Evolutionary conservation across 2,888 invertebrate species (phyloP).

Genomic region (Geophilus truncorum): DNA sequence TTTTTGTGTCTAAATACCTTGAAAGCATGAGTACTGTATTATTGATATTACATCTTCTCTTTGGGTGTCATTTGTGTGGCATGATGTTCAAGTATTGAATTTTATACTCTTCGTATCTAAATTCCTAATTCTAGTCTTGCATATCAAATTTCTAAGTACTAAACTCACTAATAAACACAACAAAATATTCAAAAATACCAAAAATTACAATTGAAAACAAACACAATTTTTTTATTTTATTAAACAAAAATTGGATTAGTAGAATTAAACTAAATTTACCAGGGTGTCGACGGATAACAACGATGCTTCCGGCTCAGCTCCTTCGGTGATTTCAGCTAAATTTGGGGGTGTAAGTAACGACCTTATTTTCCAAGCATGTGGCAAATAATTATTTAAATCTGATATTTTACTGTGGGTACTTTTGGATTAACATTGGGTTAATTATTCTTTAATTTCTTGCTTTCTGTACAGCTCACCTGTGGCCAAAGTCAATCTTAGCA

Average conservation of each 20-base stretch:
- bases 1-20: not conserved
- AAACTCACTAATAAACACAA: not conserved
- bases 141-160: not conserved
- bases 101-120: not conserved
- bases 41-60: not conserved
- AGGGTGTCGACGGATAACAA: not conserved
- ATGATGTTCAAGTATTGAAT: not conserved
- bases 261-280: not conserved
- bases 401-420: constrained; percentile 1
- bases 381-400: not conserved
- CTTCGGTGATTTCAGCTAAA: not conserved
- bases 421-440: not conserved
- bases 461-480: not conserved
- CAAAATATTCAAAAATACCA: not conserved
- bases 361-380: not conserved
- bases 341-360: not conserved
- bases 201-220: not conserved
- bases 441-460: not conserved
- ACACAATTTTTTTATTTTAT: too few species aligned
- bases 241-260: not conserved
- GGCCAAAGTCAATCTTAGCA: constrained; percentile 56
- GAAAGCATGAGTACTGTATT: not conserved
- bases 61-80: not conserved
- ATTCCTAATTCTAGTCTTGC: not conserved
- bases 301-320: constrained; percentile 3